Conservation (phyloP, 2,888 invertebrate species). For the Myopa testacea region DNA sequence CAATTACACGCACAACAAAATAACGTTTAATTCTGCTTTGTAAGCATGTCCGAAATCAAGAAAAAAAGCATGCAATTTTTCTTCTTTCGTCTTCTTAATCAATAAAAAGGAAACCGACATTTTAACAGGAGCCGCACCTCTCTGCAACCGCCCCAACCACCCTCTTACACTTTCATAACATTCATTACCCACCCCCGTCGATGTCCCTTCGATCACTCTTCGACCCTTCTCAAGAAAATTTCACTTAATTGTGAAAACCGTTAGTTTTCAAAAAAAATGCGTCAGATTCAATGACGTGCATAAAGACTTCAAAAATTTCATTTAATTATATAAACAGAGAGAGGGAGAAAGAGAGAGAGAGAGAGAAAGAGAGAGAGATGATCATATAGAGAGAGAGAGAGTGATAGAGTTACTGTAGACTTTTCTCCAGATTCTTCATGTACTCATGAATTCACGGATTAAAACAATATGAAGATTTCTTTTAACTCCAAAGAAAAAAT, state of each 20-base stretch:
- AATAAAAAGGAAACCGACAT: neutral
- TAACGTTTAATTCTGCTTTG: neutral
- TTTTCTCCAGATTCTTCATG: too few relatives aligned
- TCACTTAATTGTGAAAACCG: neutral
- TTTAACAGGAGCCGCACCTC: neutral
- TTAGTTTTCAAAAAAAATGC: neutral
- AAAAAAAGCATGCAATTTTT: neutral
- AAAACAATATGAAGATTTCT: too few relatives aligned
- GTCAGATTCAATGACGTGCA: neutral
- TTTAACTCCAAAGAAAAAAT: too few relatives aligned
- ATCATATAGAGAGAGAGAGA: too few relatives aligned
- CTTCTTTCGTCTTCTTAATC: neutral
- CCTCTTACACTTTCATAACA: too few relatives aligned
- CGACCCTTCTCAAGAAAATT: neutral
- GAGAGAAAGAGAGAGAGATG: neutral
- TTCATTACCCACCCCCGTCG: neutral
- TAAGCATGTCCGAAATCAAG: neutral
- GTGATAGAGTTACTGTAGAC: too few relatives aligned
- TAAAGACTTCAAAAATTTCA: neutral
- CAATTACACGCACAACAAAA: slow-evolving; percentile 30
- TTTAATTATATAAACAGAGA: neutral
- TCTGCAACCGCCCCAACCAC: too few relatives aligned
- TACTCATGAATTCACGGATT: too few relatives aligned
- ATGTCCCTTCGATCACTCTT: neutral
- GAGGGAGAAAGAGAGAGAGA: neutral